Percentiles rank a stretch among this genome's conserved stretches.
Conservation (phyloP, 30 jellyfish, hydroid and myxozoan genomes). For the Calvadosia cruxmelitensis region DNA sequence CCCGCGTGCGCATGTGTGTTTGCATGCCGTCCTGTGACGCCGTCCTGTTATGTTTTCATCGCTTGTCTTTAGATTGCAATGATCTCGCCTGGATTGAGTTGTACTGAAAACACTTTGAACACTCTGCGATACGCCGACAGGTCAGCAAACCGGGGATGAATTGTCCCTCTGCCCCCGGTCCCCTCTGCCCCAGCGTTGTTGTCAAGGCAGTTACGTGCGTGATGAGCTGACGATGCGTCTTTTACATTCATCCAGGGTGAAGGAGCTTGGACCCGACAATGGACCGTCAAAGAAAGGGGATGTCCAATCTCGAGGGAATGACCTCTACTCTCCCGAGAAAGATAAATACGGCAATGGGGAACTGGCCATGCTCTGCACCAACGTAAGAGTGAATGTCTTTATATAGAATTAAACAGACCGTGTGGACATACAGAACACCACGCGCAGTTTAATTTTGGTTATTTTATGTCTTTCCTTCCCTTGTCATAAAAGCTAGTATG, state of each 20-base stretch:
- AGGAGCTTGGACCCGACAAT: constrained; percentile 97
- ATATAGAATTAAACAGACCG: neutral
- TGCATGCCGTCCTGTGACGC: too few species aligned
- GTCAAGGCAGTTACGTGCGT: too few species aligned
- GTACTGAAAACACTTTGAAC: constrained; percentile 92
- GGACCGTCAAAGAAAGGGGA: constrained; percentile 32
- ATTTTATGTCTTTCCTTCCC: too few species aligned
- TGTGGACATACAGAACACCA: neutral
- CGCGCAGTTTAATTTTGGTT: neutral
- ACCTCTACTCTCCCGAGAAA: constrained; percentile 17
- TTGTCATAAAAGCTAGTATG: too few species aligned
- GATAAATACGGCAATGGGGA: constrained; percentile 83
- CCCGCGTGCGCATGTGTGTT: too few species aligned
- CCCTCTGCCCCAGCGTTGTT: too few species aligned
- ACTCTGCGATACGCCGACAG: constrained; percentile 98
- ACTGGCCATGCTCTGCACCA: constrained; percentile 95
- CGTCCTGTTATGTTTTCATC: too few species aligned
- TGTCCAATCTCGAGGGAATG: constrained; percentile 24
- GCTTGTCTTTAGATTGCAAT: constrained; percentile 74
- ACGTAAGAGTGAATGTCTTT: constrained; percentile 3
- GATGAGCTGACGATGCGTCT: too few species aligned
- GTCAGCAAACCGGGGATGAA: constrained; percentile 16
- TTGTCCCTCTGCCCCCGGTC: too few species aligned
- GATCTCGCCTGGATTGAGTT: constrained; percentile 94
- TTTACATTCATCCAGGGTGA: constrained; percentile 40